These are phyloP conservation scores for Peromyscus maniculatus DNA, from an alignment of 2,113 vertebrate genomes.

Conservation along the genomic window DNA sequence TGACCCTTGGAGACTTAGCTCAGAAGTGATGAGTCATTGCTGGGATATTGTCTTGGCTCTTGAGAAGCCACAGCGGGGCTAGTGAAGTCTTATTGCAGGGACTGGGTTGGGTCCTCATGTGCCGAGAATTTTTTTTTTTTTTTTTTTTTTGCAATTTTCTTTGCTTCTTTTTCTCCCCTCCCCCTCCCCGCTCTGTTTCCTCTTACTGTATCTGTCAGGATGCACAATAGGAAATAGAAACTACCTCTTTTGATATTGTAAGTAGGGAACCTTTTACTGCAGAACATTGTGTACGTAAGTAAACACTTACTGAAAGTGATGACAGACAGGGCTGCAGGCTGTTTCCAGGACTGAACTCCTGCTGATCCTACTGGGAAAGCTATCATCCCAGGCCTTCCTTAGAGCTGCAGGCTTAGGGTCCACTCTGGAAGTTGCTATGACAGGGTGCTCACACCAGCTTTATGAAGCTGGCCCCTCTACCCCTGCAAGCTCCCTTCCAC, in stretches of 20 bases:
- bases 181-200: not conserved
- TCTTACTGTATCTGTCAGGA: not conserved
- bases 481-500: not conserved
- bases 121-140: not conserved
- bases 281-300: not conserved
- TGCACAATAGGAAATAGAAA: slow-evolving; percentile 50
- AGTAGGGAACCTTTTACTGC: slow-evolving; percentile 18
- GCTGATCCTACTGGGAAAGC: not conserved
- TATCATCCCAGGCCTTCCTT: not conserved
- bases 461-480: not conserved
- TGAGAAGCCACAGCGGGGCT: not conserved
- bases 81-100: not conserved
- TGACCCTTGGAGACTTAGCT: not conserved
- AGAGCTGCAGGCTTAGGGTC: not conserved
- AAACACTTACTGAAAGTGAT: slow-evolving; percentile 19
- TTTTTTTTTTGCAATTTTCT: not conserved
- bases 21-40: not conserved
- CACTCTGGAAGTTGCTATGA: not conserved
- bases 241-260: not conserved
- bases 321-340: not conserved
- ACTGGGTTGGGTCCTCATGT: too few species aligned
- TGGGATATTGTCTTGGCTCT: too few species aligned
- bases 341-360: not conserved
- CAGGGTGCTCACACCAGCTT: not conserved
- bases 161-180: too few species aligned